phyloP scores from a whole-genome alignment of 2,888 invertebrate species.

The Ochropacha duplaris region DNA sequence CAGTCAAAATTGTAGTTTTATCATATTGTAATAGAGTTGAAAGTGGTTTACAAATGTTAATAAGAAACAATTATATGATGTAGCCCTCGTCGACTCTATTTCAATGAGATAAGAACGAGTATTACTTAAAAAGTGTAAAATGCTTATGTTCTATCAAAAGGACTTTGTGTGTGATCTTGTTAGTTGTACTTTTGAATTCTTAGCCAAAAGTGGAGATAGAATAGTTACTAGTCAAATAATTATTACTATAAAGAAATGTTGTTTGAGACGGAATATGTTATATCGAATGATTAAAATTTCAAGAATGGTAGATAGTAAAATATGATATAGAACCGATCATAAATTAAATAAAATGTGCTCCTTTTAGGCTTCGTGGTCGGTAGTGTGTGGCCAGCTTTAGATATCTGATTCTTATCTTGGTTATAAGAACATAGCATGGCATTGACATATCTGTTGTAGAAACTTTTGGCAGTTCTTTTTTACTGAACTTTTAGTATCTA shows the following conservation, averaged over 20 bases:
- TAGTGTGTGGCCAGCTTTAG: constrained; percentile 11
- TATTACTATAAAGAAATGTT: constrained; percentile 40
- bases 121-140: too few relatives aligned
- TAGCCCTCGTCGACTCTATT: too few relatives aligned
- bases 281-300: neutral
- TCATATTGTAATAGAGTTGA: too few relatives aligned
- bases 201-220: constrained; percentile 46
- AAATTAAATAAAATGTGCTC: neutral
- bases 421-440: too few relatives aligned
- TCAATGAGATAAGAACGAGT: too few relatives aligned
- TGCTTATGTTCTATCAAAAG: constrained; percentile 16
- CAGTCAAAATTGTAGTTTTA: too few relatives aligned
- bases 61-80: too few relatives aligned
- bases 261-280: constrained; percentile 35
- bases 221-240: constrained; percentile 48
- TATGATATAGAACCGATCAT: neutral
- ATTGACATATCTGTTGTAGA: too few relatives aligned
- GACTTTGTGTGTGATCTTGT: constrained; percentile 23
- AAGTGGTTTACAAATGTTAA: too few relatives aligned
- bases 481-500: too few relatives aligned
- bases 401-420: neutral
- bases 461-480: too few relatives aligned
- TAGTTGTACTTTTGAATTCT: constrained; percentile 9
- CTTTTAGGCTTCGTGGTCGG: constrained; percentile 42
- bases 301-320: neutral